Evolutionary conservation across 2,797 vertebrate genomes (phyloP).

Genomic region (Lithobates sylvaticus): DNA sequence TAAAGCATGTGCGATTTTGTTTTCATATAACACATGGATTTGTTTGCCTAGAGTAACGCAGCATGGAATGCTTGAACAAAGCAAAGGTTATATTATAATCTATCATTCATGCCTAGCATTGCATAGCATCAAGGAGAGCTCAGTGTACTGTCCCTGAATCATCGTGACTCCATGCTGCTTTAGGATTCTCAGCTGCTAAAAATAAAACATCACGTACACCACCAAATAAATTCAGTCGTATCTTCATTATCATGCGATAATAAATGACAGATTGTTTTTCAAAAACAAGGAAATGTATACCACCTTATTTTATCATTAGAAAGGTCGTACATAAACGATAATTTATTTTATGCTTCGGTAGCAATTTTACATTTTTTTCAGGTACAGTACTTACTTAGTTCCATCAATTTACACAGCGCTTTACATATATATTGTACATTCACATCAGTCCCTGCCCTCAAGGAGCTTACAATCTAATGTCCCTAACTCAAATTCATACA

Average conservation of each 20-base stretch:
- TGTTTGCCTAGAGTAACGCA: too few species aligned
- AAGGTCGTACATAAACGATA: too few species aligned
- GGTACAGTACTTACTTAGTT: too few species aligned
- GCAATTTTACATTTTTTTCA: too few species aligned
- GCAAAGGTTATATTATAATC: not conserved
- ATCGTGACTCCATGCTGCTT: not conserved
- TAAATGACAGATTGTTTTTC: not conserved
- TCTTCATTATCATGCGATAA: not conserved
- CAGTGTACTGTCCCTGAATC: not conserved
- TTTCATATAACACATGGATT: too few species aligned
- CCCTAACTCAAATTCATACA: too few species aligned
- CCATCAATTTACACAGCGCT: too few species aligned
- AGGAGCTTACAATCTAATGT: too few species aligned
- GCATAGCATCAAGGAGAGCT: not conserved
- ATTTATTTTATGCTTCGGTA: not conserved
- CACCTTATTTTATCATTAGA: not conserved
- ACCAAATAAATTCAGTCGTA: not conserved
- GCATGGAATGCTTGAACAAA: not conserved
- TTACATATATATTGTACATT: too few species aligned
- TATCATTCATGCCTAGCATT: not conserved
- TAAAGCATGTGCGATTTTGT: too few species aligned
- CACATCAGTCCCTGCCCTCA: too few species aligned
- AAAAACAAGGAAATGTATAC: not conserved
- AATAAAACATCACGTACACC: not conserved
- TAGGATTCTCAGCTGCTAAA: slow-evolving; percentile 3